A percentile compares a stretch with the other conserved stretches of the same genome.
These are phyloP conservation scores for Diachasmimorpha longicaudata DNA, from an alignment of 1,140 invertebrate genomes.

Conservation along the genomic window DNA sequence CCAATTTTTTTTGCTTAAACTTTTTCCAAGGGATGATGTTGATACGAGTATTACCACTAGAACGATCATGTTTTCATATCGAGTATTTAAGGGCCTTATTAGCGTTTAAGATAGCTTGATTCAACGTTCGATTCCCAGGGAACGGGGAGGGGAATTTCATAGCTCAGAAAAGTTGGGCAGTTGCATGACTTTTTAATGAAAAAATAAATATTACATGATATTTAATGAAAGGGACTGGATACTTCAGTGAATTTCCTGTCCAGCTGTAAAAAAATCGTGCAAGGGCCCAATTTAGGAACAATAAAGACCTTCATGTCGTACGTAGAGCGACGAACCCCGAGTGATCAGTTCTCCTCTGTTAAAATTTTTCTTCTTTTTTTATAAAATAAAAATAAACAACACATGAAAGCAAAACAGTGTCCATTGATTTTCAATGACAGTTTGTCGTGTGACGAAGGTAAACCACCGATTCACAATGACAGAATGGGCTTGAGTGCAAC, in stretches of 20 bases:
- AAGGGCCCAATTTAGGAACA: no score
- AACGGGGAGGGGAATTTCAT: neutral
- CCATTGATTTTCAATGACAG: neutral
- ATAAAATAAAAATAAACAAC: neutral
- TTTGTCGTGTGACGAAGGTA: neutral
- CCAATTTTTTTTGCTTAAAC: neutral
- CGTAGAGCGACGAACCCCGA: no score
- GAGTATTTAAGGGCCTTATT: constrained; percentile 45
- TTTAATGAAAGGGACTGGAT: no score
- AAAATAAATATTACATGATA: no score
- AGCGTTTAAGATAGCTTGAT: constrained; percentile 43
- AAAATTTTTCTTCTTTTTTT: neutral
- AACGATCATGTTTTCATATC: neutral
- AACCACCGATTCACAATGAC: neutral
- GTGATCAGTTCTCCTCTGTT: neutral
- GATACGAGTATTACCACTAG: neutral
- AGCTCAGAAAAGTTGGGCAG: no score
- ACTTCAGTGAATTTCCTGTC: no score
- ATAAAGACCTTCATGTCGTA: neutral
- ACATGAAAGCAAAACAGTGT: neutral
- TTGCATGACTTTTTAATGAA: no score
- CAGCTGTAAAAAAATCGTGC: no score
- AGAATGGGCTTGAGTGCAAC: neutral
- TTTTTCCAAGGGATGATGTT: neutral
- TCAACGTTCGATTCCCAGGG: constrained; percentile 15